Percentiles rank a stretch among this genome's conserved stretches.
phyloP scores from a whole-genome alignment of 2,888 invertebrate genomes.

The Troides aeacus region DNA sequence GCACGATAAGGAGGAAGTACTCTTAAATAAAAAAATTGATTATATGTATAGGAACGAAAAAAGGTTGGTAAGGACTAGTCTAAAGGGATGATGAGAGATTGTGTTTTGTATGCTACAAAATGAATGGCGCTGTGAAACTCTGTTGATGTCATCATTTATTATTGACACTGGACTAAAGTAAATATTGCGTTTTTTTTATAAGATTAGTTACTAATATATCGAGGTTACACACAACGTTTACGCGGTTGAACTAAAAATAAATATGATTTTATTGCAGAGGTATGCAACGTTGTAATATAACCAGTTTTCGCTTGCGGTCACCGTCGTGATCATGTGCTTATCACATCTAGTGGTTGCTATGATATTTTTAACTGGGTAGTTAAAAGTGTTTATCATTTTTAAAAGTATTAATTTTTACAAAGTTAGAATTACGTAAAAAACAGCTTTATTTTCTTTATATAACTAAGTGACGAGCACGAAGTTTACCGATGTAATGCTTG shows the following conservation, averaged over 20 bases:
- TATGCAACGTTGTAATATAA: conserved; percentile 58
- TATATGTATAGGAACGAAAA: too few species aligned
- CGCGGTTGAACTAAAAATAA: conserved; percentile 19
- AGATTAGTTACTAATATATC: background rate
- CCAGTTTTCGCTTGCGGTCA: conserved; percentile 47
- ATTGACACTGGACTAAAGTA: background rate
- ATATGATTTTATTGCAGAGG: conserved; percentile 35
- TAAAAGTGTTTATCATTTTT: conserved; percentile 26
- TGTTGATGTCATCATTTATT: background rate
- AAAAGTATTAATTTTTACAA: background rate
- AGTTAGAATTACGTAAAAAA: background rate
- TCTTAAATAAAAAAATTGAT: too few species aligned
- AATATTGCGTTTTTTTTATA: background rate
- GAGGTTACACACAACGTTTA: background rate
- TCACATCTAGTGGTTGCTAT: conserved; percentile 32
- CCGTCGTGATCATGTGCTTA: conserved; percentile 42
- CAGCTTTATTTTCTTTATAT: too few species aligned
- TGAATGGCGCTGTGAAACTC: background rate
- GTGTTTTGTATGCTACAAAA: background rate
- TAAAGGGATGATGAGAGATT: background rate
- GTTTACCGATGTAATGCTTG: too few species aligned
- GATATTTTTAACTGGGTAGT: background rate
- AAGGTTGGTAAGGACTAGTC: too few species aligned
- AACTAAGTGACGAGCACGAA: too few species aligned
- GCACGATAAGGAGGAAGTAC: too few species aligned